These are phyloP conservation scores for Notocelia uddmanniana DNA, from an alignment of 2,888 invertebrate species.

Conservation along the genomic window DNA sequence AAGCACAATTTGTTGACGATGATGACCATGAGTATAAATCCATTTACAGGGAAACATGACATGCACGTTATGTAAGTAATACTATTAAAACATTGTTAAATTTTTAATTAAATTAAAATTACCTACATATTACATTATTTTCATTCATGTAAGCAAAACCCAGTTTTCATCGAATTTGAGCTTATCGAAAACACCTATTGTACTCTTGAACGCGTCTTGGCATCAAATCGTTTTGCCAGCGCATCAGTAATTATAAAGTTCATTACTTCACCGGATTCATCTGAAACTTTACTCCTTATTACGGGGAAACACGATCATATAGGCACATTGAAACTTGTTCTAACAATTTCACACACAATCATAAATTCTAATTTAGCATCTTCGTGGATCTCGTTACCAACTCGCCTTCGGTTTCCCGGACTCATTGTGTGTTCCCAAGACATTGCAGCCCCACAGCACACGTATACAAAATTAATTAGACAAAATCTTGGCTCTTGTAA, in stretches of 20 bases:
- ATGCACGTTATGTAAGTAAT: neutral
- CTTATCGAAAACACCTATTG: neutral
- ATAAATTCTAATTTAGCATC: conserved; percentile 85
- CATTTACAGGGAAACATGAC: neutral
- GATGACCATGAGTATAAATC: neutral
- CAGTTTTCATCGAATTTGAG: neutral
- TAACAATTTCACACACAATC: conserved; percentile 84
- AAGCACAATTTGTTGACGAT: too few relatives aligned
- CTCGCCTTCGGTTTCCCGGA: conserved; percentile 77
- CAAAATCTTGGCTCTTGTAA: conserved; percentile 82
- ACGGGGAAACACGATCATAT: conserved; percentile 69
- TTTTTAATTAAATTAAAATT: neutral
- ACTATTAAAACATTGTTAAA: neutral
- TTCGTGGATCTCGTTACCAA: conserved; percentile 80
- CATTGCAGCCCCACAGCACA: conserved; percentile 77
- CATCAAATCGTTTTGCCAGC: conserved; percentile 44
- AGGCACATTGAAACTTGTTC: conserved; percentile 72
- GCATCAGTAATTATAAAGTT: conserved; percentile 67
- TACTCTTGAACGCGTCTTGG: neutral
- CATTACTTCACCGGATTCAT: conserved; percentile 62
- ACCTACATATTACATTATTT: neutral
- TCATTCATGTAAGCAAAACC: neutral
- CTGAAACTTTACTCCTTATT: conserved; percentile 67
- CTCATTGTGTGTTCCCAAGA: conserved; percentile 84
- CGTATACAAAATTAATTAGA: conserved; percentile 85